Evolutionary conservation across 2,888 invertebrate species (phyloP), one percentile per base, ranked within the genome.

Genomic region (Rhagophthalmus giganteus): DNA sequence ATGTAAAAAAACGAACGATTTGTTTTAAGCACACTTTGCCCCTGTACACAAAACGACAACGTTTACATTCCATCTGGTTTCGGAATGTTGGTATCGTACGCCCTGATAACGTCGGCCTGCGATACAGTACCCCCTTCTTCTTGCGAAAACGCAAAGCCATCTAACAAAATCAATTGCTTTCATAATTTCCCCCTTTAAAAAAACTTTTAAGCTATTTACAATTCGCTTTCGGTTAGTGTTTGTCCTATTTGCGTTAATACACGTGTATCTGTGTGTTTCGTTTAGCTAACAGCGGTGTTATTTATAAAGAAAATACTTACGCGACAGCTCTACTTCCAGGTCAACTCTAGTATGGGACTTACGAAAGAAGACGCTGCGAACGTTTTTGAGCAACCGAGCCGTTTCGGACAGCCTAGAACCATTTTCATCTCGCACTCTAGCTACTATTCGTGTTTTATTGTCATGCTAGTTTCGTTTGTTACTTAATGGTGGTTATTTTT

Each of bases 101-200:
- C 92, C 73, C 97, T 86, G 74, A 98, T 95, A 72, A 97, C 87
- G 71, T 92, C 93, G 61, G 94, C 89, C 79, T 97, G 92, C 39
- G 93, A 88, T 58, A 98, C 91, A 66, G 88, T 90, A 61, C 95
- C 96, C 71, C 94, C 92, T 79, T 99, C 98, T 79, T 98, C 98
- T 87, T 98, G 98, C 31, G 97, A 98, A 80, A 99, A 99, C 62
- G 98, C 97, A 81, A 90, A 97, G 59, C 97, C 97, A 86, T 95
- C 95, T 96, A 56, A 42, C 37, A 63, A 59, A 56, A 64, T 54
- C 16, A 55, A 25, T 30, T 25, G 24, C 32, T 30, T 33, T 33
- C n/a, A 31, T 49, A 37, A 49, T 13, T 28, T 8, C n/a, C n/a
- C n/a, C n/a, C 8, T 14, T 14, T 13, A 16, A 13, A 28, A 26